phyloP scores from a whole-genome alignment of 2,113 vertebrate genomes.

The Brachypteracias leptosomus region DNA sequence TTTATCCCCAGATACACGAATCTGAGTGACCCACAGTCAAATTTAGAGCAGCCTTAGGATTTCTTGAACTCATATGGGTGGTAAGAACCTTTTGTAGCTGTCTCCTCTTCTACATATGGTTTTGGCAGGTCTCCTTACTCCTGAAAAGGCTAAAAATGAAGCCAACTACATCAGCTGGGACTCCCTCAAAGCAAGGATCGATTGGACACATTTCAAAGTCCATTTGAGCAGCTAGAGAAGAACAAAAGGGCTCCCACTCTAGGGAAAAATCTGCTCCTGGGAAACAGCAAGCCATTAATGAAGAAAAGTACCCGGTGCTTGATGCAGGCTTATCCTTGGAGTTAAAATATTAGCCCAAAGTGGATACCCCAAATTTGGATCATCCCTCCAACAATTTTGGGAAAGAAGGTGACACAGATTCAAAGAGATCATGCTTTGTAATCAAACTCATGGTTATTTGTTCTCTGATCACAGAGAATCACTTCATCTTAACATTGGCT shows the following conservation, averaged over 20 bases:
- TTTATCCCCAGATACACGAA: background rate
- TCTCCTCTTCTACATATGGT: background rate
- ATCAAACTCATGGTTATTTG: background rate
- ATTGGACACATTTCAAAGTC: slow-evolving; percentile 51
- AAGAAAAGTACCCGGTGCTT: background rate
- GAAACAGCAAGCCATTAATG: background rate
- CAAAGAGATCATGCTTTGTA: background rate
- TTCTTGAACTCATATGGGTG: background rate
- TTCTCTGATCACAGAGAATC: background rate
- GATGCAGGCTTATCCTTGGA: background rate
- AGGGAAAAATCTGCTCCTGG: background rate
- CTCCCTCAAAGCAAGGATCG: slow-evolving; percentile 46
- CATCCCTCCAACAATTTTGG: background rate
- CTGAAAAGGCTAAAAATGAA: slow-evolving; percentile 36
- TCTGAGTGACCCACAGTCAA: background rate
- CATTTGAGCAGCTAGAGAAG: background rate
- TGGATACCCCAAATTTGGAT: background rate
- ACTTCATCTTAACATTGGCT: background rate
- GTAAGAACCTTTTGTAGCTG: slow-evolving; percentile 19
- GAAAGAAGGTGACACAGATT: background rate
- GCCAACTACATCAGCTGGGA: slow-evolving; percentile 42
- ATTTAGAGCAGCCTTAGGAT: slow-evolving; percentile 5
- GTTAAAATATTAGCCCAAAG: background rate
- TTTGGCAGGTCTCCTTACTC: slow-evolving; percentile 43
- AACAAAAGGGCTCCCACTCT: slow-evolving; percentile 16